Conservation (phyloP, 92 coral and sea anemone species). For the Phenganax stokvisi region DNA sequence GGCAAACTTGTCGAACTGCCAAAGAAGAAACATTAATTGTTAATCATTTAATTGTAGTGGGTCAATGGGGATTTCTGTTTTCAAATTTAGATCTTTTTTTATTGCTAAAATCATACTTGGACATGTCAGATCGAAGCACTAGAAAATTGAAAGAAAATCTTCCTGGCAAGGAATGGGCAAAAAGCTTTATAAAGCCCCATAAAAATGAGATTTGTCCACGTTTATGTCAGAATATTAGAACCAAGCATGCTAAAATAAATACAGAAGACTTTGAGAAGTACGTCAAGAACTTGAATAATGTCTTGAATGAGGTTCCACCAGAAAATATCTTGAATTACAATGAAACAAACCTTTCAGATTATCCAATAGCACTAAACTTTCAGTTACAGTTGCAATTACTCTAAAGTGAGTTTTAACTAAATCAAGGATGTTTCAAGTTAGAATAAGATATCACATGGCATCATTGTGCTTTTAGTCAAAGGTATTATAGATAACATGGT, state of each 20-base stretch:
- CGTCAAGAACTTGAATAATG: slow-evolving; percentile 15
- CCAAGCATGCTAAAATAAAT: slow-evolving; percentile 18
- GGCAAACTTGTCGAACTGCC: no score
- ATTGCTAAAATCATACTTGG: slow-evolving; percentile 4
- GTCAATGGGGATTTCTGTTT: slow-evolving; percentile 8
- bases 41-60: background rate
- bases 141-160: slow-evolving; percentile 10
- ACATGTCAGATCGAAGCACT: background rate
- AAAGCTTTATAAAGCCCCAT: slow-evolving; percentile 11
- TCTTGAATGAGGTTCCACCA: no score
- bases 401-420: no score
- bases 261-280: slow-evolving; percentile 28
- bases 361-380: no score
- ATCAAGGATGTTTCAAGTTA: no score
- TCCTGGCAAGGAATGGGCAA: slow-evolving; percentile 6
- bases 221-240: slow-evolving; percentile 11
- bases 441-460: no score
- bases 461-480: no score
- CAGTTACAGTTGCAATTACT: no score
- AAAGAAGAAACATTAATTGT: background rate
- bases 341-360: no score
- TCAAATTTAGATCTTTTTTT: slow-evolving; percentile 3
- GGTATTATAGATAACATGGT: no score
- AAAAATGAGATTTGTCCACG: background rate
- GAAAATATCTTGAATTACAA: no score